phyloP scores from a whole-genome alignment of 2,797 vertebrate species.

The Sebastolobus alascanus region DNA sequence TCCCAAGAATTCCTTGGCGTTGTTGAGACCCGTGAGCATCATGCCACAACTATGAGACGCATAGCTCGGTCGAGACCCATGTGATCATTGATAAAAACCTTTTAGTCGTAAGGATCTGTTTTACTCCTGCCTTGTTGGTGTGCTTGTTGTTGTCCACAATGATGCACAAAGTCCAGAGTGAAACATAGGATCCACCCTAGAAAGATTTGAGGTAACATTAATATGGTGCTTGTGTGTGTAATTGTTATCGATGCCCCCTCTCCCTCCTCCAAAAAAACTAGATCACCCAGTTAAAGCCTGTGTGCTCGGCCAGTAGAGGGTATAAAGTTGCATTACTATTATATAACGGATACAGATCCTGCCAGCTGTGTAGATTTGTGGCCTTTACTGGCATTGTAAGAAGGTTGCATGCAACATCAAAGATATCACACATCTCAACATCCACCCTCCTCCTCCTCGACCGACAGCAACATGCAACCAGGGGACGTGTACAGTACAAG shows the following conservation, averaged over 20 bases:
- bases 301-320: conserved; percentile 49
- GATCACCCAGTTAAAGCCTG: conserved; percentile 7
- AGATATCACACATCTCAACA: conserved; percentile 33
- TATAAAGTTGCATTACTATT: conserved; percentile 30
- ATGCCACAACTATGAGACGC: conserved; percentile 8
- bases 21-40: conserved; percentile 16
- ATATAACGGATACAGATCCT: conserved; percentile 21
- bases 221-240: conserved; percentile 28
- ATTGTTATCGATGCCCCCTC: conserved; percentile 21
- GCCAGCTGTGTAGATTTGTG: conserved; percentile 9
- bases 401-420: conserved; percentile 64
- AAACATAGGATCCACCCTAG: conserved; percentile 1
- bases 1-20: conserved; percentile 28
- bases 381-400: conserved; percentile 21
- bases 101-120: not conserved
- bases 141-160: conserved; percentile 46
- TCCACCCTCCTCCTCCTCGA: conserved; percentile 3
- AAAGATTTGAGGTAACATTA: conserved; percentile 41
- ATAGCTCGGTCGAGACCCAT: not conserved
- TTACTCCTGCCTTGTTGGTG: conserved; percentile 16
- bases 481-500: conserved; percentile 15
- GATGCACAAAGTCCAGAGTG: conserved; percentile 18
- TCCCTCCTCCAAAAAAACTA: not conserved
- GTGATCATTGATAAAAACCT: conserved; percentile 13
- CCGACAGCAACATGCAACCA: conserved; percentile 35